Evolutionary conservation across 1,140 invertebrate genomes (phyloP), one percentile per base, ranked within the genome.

Genomic region (Cephus cinctus): DNA sequence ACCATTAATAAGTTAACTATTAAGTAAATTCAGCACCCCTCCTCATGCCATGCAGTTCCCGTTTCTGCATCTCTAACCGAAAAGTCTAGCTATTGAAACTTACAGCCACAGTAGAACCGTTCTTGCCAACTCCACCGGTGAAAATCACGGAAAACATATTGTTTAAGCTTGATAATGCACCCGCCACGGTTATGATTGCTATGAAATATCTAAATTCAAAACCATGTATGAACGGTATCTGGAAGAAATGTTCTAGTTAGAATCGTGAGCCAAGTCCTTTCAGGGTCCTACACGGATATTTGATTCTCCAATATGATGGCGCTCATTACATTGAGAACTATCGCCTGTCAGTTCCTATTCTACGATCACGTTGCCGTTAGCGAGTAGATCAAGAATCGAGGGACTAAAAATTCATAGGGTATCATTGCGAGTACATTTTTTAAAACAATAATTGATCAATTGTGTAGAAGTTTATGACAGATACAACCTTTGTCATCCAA

Each of bases 71-170:
- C 43, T 67, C 56, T 63, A 69, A 68, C 56, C 43, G 16, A 61
- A 49, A 56, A 47, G 41, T 61, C 60, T 64, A 65, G 55, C 63
- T 66, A 63, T 65, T 57, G 35, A 57, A 69, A 85, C 88, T 90
- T 88, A 90, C 87, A 78, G 88, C 88, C 73, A 90, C 87, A 63
- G 88, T 89, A 59, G 88, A 90, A 76, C 95, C 95, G 80, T 98
- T 98, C 82, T 95, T 97, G 65, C 96, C 96, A 61, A 92, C 86
- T 75, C 96, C 96, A 70, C 95, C 95, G 65, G 86, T 86, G 69
- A 94, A 86, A 73, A 96, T 92, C 75, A 92, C 83, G 64, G 81
- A 81, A 73, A 82, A 80, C 59, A 86, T 83, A 68, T 83, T 77
- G 70, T 83, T 84, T 63, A 89, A 74, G 62, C 86, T 83, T 70